Percentiles rank a stretch among this genome's conserved stretches.
phyloP scores from a whole-genome alignment of 2,888 invertebrate genomes.

The Pogonocherus hispidulus region DNA sequence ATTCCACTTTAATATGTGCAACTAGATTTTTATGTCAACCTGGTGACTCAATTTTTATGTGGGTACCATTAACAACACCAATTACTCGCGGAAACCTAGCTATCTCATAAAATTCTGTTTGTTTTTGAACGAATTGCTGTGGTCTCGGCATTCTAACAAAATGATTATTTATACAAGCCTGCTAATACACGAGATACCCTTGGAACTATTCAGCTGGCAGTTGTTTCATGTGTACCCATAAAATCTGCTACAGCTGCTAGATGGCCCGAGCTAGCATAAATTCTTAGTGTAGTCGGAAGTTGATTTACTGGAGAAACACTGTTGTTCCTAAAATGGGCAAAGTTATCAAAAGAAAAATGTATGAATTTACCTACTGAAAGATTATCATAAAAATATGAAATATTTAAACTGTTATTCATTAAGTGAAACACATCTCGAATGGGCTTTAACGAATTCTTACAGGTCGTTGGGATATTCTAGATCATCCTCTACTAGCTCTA shows the following conservation, averaged over 20 bases:
- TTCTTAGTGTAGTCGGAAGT: neutral
- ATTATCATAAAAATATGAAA: no score
- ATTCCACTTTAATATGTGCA: no score
- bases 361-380: neutral
- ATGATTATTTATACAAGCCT: neutral
- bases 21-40: no score
- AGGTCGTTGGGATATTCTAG: neutral
- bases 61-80: slow-evolving; percentile 9
- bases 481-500: slow-evolving; percentile 10
- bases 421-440: no score
- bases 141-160: slow-evolving; percentile 12
- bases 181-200: slow-evolving; percentile 7
- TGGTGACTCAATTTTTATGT: slow-evolving; percentile 13
- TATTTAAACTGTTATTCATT: no score
- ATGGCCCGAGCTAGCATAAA: slow-evolving; percentile 13
- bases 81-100: slow-evolving; percentile 20
- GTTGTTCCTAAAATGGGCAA: neutral
- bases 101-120: neutral
- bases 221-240: neutral
- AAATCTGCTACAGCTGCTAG: slow-evolving; percentile 12
- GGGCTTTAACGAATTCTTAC: neutral
- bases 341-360: neutral
- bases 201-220: neutral
- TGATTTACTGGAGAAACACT: slow-evolving; percentile 7
- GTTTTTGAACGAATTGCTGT: neutral